A percentile compares a stretch with the other conserved stretches of the same genome.
Conservation (phyloP, 2,113 vertebrate species). For the Rallus limicola region DNA sequence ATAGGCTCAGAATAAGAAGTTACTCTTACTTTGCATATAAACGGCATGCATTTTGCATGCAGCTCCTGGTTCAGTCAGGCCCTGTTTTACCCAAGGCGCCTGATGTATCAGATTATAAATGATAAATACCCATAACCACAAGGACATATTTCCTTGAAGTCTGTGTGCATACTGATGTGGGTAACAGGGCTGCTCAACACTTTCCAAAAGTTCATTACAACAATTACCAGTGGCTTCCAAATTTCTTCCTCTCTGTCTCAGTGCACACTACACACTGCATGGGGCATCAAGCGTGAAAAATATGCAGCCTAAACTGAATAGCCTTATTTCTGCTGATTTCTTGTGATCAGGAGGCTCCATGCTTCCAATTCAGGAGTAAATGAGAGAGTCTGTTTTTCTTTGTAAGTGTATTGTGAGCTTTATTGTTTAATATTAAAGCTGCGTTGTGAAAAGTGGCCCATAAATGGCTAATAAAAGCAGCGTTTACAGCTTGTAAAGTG, state of each 20-base stretch:
- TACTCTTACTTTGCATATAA: background rate
- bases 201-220: background rate
- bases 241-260: background rate
- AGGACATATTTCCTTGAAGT: slow-evolving; percentile 48
- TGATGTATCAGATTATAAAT: slow-evolving; percentile 4
- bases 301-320: background rate
- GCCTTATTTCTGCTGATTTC: slow-evolving; percentile 36
- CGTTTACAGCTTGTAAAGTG: slow-evolving; percentile 78
- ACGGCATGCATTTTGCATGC: background rate
- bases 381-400: slow-evolving; percentile 66
- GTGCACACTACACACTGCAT: background rate
- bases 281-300: background rate
- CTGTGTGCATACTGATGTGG: slow-evolving; percentile 42
- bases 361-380: slow-evolving; percentile 58
- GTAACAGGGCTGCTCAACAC: background rate
- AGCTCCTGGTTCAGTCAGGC: background rate
- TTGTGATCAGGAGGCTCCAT: background rate
- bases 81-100: background rate
- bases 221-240: background rate
- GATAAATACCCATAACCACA: background rate
- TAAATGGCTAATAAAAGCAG: slow-evolving; percentile 81
- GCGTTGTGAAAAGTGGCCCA: slow-evolving; percentile 73
- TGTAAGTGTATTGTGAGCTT: slow-evolving; percentile 71
- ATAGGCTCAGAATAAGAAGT: background rate
- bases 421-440: slow-evolving; percentile 79